Evolutionary conservation across 1,140 invertebrate genomes (phyloP).

Genomic region (Drosophila nannoptera): DNA sequence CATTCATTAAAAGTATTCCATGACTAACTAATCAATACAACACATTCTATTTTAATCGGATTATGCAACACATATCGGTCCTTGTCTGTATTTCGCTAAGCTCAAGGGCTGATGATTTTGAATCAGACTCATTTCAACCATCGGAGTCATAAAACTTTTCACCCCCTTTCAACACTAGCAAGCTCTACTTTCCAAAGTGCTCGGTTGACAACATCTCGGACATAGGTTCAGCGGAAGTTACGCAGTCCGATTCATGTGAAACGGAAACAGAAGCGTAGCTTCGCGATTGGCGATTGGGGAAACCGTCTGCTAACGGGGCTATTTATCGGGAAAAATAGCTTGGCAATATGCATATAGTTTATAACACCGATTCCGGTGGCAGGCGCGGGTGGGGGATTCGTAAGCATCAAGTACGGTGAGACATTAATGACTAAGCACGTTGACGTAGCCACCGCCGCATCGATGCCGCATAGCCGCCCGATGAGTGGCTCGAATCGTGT

Average conservation of each 20-base stretch:
- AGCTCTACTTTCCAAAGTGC: neutral
- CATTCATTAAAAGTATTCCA: neutral
- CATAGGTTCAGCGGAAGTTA: constrained; percentile 6
- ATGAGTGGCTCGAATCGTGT: constrained; percentile 61
- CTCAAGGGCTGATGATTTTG: too few species aligned
- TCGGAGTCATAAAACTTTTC: neutral
- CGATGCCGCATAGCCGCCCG: constrained; percentile 30
- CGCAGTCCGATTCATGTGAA: neutral
- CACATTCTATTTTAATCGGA: neutral
- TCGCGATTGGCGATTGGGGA: constrained; percentile 5
- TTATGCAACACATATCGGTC: neutral
- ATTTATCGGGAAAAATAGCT: constrained; percentile 26
- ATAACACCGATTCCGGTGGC: constrained; percentile 13
- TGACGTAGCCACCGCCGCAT: neutral
- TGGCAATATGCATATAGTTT: constrained; percentile 24
- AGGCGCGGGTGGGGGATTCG: constrained; percentile 31
- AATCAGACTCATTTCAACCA: too few species aligned
- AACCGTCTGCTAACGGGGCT: constrained; percentile 10
- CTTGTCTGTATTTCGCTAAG: too few species aligned
- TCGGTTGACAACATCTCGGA: neutral
- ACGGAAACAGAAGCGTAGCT: constrained; percentile 2
- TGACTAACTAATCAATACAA: constrained; percentile 1
- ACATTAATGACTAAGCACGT: constrained; percentile 52
- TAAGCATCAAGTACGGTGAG: constrained; percentile 53
- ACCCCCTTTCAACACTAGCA: neutral